Base-by-base conservation (phyloP, 2,113 vertebrate species). In the Epinephelus moara region DNA sequence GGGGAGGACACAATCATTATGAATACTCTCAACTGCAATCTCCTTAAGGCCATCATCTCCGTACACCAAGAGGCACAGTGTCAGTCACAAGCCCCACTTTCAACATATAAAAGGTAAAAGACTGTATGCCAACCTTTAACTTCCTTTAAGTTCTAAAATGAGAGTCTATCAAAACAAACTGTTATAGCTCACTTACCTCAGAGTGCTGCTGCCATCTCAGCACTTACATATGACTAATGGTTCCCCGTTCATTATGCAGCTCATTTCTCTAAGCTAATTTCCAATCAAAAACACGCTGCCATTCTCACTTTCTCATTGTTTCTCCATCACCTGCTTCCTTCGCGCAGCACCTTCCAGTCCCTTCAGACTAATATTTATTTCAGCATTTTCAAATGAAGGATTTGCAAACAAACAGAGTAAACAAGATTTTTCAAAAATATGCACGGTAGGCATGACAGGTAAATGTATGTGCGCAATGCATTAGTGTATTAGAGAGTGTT, bases 241-340 rank as follows among this genome's bases (percentile, higher is more conserved):
- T 40, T 40, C 42, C 60, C 23, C 70, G 82, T 86, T 86, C 67
- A 75, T 80, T 67, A 78, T 60, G 57, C 59, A 80, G 30, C 53
- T 25, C 17, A 57, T 88, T 86, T 67, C 47, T 78, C 68, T 3
- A 4, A 70, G 59, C 52, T 88, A 70, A 86, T 88, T 70, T 82
- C 52, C 61, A 78, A 78, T 89, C 82, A 70, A 76, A 78, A 75
- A 71, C 64, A 59, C 21, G 25, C 25, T 49, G 45, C 25, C 75
- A 47, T 45, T 68, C 75, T 81, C 19, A 66, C 64, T 61, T 72
- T 59, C 49, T 66, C 57, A 47, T 61, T 68, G 30, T 70, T 75
- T 78, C 57, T 63, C 67, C 66, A 45, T 81, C 81, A 59, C 62
- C 75, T 79, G 13, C 68, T 66, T 81, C 49, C 52, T 63, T 56